Conservation (phyloP, 64 coral and sea anemone genomes). For the Stichodactyla helianthus region DNA sequence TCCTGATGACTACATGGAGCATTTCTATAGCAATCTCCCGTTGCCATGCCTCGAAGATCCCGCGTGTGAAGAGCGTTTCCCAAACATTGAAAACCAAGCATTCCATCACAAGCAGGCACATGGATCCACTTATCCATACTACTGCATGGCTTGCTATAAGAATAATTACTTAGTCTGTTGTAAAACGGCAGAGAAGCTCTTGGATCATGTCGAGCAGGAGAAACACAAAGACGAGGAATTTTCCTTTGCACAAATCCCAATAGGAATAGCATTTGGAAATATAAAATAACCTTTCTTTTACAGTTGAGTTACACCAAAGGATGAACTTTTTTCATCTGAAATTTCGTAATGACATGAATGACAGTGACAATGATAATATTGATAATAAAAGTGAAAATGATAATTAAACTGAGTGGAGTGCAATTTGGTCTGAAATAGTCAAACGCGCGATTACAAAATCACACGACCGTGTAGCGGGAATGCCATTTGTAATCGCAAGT, state of each 20-base stretch:
- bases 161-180: constrained; percentile 67
- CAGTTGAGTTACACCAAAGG: too few relatives aligned
- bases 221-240: constrained; percentile 77
- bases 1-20: constrained; percentile 61
- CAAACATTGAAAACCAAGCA: constrained; percentile 73
- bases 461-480: too few relatives aligned
- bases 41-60: constrained; percentile 84
- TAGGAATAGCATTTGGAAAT: constrained; percentile 31
- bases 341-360: too few relatives aligned
- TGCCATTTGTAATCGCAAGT: too few relatives aligned
- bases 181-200: constrained; percentile 70
- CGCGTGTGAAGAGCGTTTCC: constrained; percentile 67
- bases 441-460: too few relatives aligned
- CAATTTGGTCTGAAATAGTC: too few relatives aligned
- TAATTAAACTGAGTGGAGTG: too few relatives aligned
- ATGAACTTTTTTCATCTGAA: too few relatives aligned
- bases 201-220: constrained; percentile 69
- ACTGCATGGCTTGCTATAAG: constrained; percentile 90
- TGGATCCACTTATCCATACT: constrained; percentile 78
- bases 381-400: too few relatives aligned
- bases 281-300: too few relatives aligned
- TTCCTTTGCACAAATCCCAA: constrained; percentile 80
- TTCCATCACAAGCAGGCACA: constrained; percentile 46
- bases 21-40: constrained; percentile 79
- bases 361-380: too few relatives aligned